Conservation (phyloP, 2,113 vertebrate species). For the Nerophis ophidion region DNA sequence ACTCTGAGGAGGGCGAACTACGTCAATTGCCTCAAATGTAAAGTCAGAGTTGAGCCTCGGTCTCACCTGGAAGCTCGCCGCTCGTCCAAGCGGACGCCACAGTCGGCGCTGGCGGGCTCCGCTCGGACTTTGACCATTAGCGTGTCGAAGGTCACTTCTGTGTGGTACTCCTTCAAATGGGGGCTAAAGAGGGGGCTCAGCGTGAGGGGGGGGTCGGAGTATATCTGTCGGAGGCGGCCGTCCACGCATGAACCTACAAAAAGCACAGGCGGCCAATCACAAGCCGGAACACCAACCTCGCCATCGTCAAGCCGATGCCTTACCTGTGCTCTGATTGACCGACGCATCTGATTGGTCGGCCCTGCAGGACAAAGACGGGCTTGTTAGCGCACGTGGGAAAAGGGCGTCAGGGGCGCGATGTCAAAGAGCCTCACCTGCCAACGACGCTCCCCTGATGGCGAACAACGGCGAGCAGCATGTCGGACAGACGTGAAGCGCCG, state of each 20-base stretch:
- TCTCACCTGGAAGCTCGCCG: slow-evolving; percentile 81
- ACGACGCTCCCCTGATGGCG: slow-evolving; percentile 20
- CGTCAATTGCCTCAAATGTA: not conserved
- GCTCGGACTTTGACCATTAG: slow-evolving; percentile 80
- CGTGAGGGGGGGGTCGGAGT: slow-evolving; percentile 79
- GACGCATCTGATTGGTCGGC: not conserved
- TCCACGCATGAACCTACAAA: slow-evolving; percentile 71
- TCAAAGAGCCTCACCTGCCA: not conserved
- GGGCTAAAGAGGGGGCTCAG: slow-evolving; percentile 83
- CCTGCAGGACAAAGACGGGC: slow-evolving; percentile 13
- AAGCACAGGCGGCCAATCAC: slow-evolving; percentile 2
- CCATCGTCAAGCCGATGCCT: not conserved
- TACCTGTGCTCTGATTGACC: slow-evolving; percentile 32
- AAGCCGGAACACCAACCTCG: not conserved
- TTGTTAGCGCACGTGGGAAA: not conserved
- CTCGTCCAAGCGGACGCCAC: slow-evolving; percentile 79
- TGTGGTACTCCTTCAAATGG: slow-evolving; percentile 80
- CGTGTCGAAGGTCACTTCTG: slow-evolving; percentile 86
- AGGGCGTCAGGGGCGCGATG: not conserved
- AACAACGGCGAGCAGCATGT: slow-evolving; percentile 43
- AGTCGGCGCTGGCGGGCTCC: slow-evolving; percentile 71
- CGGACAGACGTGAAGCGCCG: slow-evolving; percentile 41
- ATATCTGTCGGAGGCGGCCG: slow-evolving; percentile 81
- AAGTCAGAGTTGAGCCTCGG: not conserved
- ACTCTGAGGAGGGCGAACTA: slow-evolving; percentile 54